Conservation (phyloP, 2,113 vertebrate species). For the Atlantisia rogersi region DNA sequence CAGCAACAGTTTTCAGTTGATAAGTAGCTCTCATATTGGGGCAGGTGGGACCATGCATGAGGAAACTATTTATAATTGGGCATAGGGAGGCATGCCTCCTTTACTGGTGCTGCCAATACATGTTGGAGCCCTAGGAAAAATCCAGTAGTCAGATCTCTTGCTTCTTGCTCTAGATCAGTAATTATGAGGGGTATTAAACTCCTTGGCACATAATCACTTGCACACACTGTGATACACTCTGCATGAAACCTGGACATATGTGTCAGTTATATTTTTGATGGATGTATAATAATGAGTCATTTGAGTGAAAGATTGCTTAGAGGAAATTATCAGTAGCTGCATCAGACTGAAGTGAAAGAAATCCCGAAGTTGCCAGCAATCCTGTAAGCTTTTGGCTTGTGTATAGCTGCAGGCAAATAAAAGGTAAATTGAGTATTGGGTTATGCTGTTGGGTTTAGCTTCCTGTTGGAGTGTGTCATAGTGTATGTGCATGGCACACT, state of each 20-base stretch:
- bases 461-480: background rate
- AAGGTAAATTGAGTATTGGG: background rate
- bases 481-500: background rate
- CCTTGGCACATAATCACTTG: background rate
- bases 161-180: background rate
- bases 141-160: background rate
- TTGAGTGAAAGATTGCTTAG: background rate
- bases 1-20: background rate
- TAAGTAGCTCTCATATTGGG: background rate
- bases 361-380: constrained; percentile 9
- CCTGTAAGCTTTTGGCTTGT: background rate
- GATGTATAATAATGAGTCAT: background rate
- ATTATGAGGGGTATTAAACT: background rate
- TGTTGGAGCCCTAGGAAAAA: background rate
- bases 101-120: background rate
- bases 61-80: background rate
- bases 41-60: background rate
- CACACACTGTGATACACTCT: background rate
- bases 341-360: constrained; percentile 1
- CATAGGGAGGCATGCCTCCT: background rate
- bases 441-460: background rate
- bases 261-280: background rate
- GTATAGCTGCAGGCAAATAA: background rate
- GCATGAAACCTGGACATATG: background rate
- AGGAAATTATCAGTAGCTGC: constrained; percentile 7